A percentile compares a stretch with the other conserved stretches of the same genome.
Conservation (phyloP, 2,888 invertebrate species). For the Hyppa rectilinea region DNA sequence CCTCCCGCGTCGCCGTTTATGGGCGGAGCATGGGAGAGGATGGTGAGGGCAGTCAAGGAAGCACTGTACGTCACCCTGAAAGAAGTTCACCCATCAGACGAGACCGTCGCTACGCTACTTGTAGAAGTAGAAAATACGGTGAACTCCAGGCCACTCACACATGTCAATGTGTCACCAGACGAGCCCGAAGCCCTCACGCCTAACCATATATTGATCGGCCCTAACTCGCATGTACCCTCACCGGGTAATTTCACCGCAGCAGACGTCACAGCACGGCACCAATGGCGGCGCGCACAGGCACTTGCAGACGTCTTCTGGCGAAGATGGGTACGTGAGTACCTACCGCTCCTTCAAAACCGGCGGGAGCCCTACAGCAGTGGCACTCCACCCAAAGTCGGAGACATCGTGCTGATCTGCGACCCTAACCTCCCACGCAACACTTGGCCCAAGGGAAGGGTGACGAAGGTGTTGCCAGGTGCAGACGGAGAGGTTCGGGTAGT, state of each 20-base stretch:
- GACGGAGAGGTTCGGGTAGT: no score
- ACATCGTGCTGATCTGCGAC: background rate
- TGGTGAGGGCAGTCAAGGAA: no score
- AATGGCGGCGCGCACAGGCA: no score
- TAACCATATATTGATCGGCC: background rate
- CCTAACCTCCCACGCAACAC: no score
- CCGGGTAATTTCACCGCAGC: background rate
- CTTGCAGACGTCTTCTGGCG: no score
- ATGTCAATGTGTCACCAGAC: no score
- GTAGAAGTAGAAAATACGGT: background rate
- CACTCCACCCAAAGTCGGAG: constrained; percentile 2
- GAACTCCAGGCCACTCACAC: background rate
- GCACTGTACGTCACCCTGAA: background rate
- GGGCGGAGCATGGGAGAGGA: constrained; percentile 9
- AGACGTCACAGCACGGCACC: background rate
- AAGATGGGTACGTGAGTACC: no score
- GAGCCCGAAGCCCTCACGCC: no score
- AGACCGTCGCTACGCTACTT: background rate
- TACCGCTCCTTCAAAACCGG: background rate
- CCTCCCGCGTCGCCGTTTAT: background rate
- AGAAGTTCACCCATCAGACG: background rate
- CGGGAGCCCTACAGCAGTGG: background rate
- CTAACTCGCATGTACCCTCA: background rate
- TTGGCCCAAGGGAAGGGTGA: no score
- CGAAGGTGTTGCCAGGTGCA: no score